phyloP scores from a whole-genome alignment of 2,797 vertebrate species.

The Sebastes flavidus region DNA sequence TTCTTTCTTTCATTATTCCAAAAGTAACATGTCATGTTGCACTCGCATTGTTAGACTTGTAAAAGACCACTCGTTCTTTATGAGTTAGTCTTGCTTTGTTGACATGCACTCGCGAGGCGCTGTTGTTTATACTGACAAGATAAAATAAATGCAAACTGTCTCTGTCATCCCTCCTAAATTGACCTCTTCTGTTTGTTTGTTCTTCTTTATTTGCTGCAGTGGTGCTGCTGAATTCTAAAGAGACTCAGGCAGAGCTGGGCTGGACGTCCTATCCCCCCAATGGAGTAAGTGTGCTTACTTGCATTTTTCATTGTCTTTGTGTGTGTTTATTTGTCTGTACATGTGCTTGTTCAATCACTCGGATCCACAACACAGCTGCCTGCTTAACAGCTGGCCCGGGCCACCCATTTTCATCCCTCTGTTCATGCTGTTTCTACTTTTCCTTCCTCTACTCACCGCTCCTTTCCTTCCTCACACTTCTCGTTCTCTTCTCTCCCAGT shows the following conservation, averaged over 20 bases:
- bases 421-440: not conserved
- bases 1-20: constrained; percentile 9
- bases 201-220: constrained; percentile 77
- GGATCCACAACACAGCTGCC: constrained; percentile 6
- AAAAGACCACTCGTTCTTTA: not conserved
- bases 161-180: not conserved
- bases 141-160: not conserved
- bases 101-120: not conserved
- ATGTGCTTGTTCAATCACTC: not conserved
- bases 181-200: constrained; percentile 16
- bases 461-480: not conserved
- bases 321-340: not conserved
- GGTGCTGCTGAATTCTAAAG: constrained; percentile 94
- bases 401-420: not conserved
- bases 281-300: constrained; percentile 84
- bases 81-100: not conserved
- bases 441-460: not conserved
- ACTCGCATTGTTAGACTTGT: not conserved
- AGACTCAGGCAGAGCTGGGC: constrained; percentile 94
- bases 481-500: not conserved
- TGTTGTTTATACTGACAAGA: constrained; percentile 1
- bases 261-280: constrained; percentile 94
- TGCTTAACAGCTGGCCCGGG: not conserved
- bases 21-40: not conserved
- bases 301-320: constrained; percentile 11